Evolutionary conservation across 2,797 vertebrate genomes (phyloP), one percentile per base, ranked within the genome.

Genomic region (Perodicticus potto): DNA sequence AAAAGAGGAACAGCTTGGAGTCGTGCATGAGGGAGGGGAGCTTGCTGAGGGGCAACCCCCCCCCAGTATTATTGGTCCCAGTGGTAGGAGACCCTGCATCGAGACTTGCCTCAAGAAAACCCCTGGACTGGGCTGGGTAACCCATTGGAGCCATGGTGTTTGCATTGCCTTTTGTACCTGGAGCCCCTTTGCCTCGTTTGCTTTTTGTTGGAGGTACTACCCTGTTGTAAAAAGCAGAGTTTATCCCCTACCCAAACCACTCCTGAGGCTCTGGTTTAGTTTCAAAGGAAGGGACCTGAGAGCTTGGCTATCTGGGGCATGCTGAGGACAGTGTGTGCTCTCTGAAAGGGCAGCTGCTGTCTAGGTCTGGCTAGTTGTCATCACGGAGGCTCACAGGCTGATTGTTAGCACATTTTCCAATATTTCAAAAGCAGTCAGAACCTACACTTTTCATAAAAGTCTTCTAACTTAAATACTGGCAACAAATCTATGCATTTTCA

Each of bases 341-440:
- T 32, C 29, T 20, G 5, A 2, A 22, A 49, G 63, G n/a, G 14
- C 6, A 1, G 25, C n/a, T n/a, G 43, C 63, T 23, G 0, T 40
- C 23, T 40, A 17, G 3, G 27, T 69, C 25, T 11, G 40, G 57
- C 78, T 29, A 6, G n/a, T 25, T 0, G 0, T 16, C 6, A 19
- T n/a, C n/a, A 6, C 3, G 7, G 40, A 32, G 49, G 78, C 22
- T 65, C n/a, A 14, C 22, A 23, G 86, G 59, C 86, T 40, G 34
- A n/a, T 59, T 2, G 43, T 12, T 25, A 27, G 23, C 67, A 55
- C 25, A 0, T 29, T 37, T 45, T 55, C 65, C 49, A 27, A 0
- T 22, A 32, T 84, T 83, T 43, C n/a, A 67, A 57, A 40, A 80
- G 43, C 86, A 73, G 20, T 86, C 16, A 59, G 16, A 69, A n/a